phyloP scores from a whole-genome alignment of 2,888 invertebrate genomes.

The Calliscelio sp. region DNA sequence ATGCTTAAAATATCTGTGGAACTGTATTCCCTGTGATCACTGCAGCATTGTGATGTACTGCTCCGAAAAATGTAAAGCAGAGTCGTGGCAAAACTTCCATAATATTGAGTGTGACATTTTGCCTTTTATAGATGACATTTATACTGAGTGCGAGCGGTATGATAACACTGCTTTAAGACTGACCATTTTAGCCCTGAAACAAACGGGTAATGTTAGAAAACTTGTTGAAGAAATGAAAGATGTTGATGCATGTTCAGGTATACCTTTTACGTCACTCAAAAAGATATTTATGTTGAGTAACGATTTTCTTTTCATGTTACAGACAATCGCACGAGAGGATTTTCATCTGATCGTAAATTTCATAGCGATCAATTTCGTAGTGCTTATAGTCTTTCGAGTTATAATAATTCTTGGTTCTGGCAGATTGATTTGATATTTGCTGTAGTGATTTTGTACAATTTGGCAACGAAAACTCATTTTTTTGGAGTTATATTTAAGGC shows the following conservation, averaged over 20 bases:
- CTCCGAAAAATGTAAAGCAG: constrained; percentile 85
- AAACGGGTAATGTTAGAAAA: constrained; percentile 82
- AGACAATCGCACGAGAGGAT: too few species aligned
- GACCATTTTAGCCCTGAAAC: constrained; percentile 86
- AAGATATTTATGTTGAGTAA: too few species aligned
- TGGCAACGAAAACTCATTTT: not conserved
- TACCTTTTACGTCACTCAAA: too few species aligned
- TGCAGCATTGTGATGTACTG: constrained; percentile 88
- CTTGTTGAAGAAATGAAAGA: constrained; percentile 33
- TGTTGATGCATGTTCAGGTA: constrained; percentile 80
- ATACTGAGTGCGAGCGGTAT: constrained; percentile 86
- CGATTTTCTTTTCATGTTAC: too few species aligned
- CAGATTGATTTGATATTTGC: too few species aligned
- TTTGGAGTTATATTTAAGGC: constrained; percentile 83
- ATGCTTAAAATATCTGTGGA: constrained; percentile 88
- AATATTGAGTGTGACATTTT: constrained; percentile 91
- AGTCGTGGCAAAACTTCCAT: constrained; percentile 91
- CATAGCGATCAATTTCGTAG: too few species aligned
- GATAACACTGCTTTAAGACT: constrained; percentile 90
- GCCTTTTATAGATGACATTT: constrained; percentile 86
- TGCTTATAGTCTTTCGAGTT: too few species aligned
- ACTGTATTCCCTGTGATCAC: constrained; percentile 88
- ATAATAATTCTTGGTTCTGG: too few species aligned
- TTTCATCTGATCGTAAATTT: too few species aligned
- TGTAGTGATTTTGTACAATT: not conserved